Evolutionary conservation across 2,113 vertebrate genomes (phyloP), one percentile per base, ranked within the genome.

Genomic region (Pogona vitticeps): DNA sequence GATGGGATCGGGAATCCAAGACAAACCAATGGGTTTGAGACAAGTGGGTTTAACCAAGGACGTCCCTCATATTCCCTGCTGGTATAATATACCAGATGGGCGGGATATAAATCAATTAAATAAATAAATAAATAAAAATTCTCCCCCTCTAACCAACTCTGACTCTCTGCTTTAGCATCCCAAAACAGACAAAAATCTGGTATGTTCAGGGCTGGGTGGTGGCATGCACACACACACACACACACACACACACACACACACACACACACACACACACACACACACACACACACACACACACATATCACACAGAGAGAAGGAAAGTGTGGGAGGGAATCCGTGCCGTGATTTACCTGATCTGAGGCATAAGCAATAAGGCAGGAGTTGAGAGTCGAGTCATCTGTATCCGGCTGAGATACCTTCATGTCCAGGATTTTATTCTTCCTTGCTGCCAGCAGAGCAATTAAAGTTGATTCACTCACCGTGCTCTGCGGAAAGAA

Each of bases 381-480:
- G 56, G 98, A 97, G 28, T 99, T 99, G 42, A 99, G 95, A 0
- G 92, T 93, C 0, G 98, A 98, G 52, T 98, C 98, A 0, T 99
- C 98, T 0, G 92, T 18, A 0, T 97, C 96, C 0, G 97, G 96
- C 88, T 98, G 97, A 0, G 91, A 92, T 0, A 20, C 81, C 85
- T 96, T 95, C 95, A 99, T 95, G 92, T 98, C 97, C 72, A 98
- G 89, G 52, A 99, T 98, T 94, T 97, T 98, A 91, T 97, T 97
- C 93, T 99, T 99, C 87, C 99, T 96, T 28, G 99, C 98, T 42
- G 98, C 98, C 59, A 99, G 94, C 78, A 99, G 94, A 46, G 98
- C 97, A 1, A 99, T 96, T 86, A 99, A 90, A 1, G 98, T 99
- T 13, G 98, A 98, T 92, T 99, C 98, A 1, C 99, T 99, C 82